phyloP scores from a whole-genome alignment of 2,888 invertebrate genomes.

The Drosophila nigricruria region DNA sequence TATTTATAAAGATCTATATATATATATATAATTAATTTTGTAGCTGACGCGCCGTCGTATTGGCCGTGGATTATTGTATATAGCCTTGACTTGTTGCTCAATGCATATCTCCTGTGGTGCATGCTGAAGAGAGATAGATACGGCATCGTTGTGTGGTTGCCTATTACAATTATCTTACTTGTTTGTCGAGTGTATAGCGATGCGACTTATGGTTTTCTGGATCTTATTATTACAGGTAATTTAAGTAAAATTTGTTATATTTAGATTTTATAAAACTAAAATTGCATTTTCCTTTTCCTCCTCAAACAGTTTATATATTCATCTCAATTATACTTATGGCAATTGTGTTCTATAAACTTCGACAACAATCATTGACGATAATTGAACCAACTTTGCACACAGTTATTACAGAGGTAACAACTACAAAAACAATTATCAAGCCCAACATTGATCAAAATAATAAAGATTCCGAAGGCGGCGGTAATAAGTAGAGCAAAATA shows the following conservation, averaged over 20 bases:
- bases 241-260: too few relatives aligned
- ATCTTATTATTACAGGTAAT: conserved; percentile 3
- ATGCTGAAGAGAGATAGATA: not conserved
- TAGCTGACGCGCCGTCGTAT: not conserved
- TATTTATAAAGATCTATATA: not conserved
- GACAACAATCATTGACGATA: conserved; percentile 3
- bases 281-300: not conserved
- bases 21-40: not conserved
- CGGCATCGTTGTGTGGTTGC: conserved; percentile 2
- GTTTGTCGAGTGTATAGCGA: not conserved
- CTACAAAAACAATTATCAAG: not conserved
- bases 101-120: conserved; percentile 10
- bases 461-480: not conserved
- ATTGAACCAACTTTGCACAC: not conserved
- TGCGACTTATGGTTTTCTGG: conserved; percentile 10
- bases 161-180: not conserved
- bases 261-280: not conserved
- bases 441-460: not conserved
- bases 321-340: conserved; percentile 5
- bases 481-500: not conserved
- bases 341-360: not conserved
- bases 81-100: conserved; percentile 4
- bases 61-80: conserved; percentile 7
- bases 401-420: not conserved
- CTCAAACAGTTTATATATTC: not conserved